These are phyloP conservation scores for Sialis lutaria DNA, from an alignment of 2,888 invertebrate species.

Conservation along the genomic window DNA sequence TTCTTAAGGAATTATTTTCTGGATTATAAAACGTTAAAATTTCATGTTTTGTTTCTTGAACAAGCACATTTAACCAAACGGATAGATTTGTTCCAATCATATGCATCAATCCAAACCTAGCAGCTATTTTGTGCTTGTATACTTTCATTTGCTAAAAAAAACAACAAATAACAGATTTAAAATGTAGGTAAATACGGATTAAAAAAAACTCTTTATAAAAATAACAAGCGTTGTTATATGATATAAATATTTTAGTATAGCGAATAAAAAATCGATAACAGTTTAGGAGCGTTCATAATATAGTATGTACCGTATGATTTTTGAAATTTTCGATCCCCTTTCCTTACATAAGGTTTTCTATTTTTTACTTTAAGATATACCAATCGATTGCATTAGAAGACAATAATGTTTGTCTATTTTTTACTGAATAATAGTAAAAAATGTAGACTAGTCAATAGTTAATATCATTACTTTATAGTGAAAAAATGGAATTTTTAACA, in stretches of 20 bases:
- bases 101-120: slow-evolving; percentile 94
- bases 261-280: too few relatives aligned
- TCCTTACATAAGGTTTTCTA: too few relatives aligned
- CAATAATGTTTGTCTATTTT: too few relatives aligned
- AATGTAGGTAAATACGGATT: background rate
- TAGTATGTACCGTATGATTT: too few relatives aligned
- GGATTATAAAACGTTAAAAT: slow-evolving; percentile 82
- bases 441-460: too few relatives aligned
- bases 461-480: too few relatives aligned
- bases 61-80: slow-evolving; percentile 88
- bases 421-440: too few relatives aligned
- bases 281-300: too few relatives aligned
- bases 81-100: slow-evolving; percentile 97
- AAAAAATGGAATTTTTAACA: too few relatives aligned
- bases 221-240: background rate
- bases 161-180: background rate
- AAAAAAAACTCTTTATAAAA: background rate
- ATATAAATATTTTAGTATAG: background rate
- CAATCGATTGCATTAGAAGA: too few relatives aligned
- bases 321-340: too few relatives aligned
- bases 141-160: slow-evolving; percentile 66
- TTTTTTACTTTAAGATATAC: too few relatives aligned
- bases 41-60: slow-evolving; percentile 91
- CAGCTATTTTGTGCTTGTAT: slow-evolving; percentile 71
- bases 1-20: slow-evolving; percentile 64